phyloP scores from a whole-genome alignment of 2,888 invertebrate genomes.

The Portevinia maculata region DNA sequence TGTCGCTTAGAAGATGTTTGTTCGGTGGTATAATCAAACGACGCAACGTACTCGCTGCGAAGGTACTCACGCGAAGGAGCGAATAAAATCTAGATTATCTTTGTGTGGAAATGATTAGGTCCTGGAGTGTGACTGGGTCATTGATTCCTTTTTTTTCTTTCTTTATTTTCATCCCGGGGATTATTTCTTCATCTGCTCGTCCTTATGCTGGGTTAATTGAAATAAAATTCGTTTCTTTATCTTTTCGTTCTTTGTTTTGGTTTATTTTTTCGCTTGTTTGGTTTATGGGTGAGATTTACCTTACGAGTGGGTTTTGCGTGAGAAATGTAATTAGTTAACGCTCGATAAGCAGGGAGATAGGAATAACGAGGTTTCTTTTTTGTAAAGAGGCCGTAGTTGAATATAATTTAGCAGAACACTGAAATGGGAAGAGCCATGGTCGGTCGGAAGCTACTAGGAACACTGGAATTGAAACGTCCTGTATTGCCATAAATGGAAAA shows the following conservation, averaged over 20 bases:
- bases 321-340: constrained; percentile 64
- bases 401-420: neutral
- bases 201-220: constrained; percentile 74
- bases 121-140: constrained; percentile 74
- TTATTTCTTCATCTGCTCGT: constrained; percentile 74
- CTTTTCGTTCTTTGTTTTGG: constrained; percentile 18
- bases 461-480: too few species aligned
- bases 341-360: constrained; percentile 32
- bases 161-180: constrained; percentile 72
- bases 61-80: constrained; percentile 73
- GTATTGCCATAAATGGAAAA: too few species aligned
- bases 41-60: constrained; percentile 34
- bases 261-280: constrained; percentile 38
- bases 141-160: constrained; percentile 73
- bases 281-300: constrained; percentile 72
- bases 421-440: neutral
- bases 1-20: constrained; percentile 55
- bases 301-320: constrained; percentile 50
- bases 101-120: constrained; percentile 74
- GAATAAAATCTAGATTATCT: constrained; percentile 73
- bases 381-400: constrained; percentile 18
- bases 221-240: constrained; percentile 69
- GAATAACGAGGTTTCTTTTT: constrained; percentile 16
- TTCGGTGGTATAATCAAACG: constrained; percentile 8
- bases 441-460: neutral